Evolutionary conservation across 1,140 invertebrate species (phyloP).

Genomic region (Thalassaphorura encarpata): DNA sequence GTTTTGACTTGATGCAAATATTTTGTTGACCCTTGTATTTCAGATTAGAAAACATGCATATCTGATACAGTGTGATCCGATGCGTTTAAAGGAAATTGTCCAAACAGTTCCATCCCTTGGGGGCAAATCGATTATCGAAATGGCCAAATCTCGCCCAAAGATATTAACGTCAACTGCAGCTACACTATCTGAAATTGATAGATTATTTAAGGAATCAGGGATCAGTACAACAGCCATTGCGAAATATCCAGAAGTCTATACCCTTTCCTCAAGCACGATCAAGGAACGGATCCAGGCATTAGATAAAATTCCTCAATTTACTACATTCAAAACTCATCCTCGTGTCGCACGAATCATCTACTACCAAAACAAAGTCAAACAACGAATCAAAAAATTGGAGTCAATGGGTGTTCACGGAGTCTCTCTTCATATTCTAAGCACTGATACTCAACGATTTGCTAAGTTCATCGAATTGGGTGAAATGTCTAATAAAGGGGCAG

Average conservation of each 20-base stretch:
- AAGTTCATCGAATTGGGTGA: constrained; percentile 45
- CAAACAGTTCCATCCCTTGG: constrained; percentile 42
- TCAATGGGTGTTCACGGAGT: constrained; percentile 41
- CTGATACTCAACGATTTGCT: constrained; percentile 44
- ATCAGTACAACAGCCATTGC: constrained; percentile 42
- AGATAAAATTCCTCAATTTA: constrained; percentile 43
- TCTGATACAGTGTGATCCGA: constrained; percentile 43
- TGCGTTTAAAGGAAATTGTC: constrained; percentile 44
- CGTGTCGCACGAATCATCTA: constrained; percentile 45
- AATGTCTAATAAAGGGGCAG: constrained; percentile 45
- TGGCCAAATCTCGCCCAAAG: constrained; percentile 34
- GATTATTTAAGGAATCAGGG: constrained; percentile 41
- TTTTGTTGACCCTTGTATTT: not conserved
- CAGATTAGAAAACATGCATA: constrained; percentile 44
- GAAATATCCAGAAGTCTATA: constrained; percentile 43
- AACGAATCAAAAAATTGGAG: constrained; percentile 43
- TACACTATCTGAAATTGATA: constrained; percentile 40
- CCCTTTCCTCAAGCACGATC: constrained; percentile 44
- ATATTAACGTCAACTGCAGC: constrained; percentile 46
- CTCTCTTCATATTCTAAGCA: constrained; percentile 46
- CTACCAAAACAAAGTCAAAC: constrained; percentile 46
- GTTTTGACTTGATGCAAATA: not conserved
- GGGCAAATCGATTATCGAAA: constrained; percentile 27
- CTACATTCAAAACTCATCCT: constrained; percentile 44
- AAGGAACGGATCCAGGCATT: constrained; percentile 42